A percentile compares a stretch with the other conserved stretches of the same genome.
Conservation (phyloP, 92 coral and sea anemone genomes). For the Epizoanthus rinbou region DNA sequence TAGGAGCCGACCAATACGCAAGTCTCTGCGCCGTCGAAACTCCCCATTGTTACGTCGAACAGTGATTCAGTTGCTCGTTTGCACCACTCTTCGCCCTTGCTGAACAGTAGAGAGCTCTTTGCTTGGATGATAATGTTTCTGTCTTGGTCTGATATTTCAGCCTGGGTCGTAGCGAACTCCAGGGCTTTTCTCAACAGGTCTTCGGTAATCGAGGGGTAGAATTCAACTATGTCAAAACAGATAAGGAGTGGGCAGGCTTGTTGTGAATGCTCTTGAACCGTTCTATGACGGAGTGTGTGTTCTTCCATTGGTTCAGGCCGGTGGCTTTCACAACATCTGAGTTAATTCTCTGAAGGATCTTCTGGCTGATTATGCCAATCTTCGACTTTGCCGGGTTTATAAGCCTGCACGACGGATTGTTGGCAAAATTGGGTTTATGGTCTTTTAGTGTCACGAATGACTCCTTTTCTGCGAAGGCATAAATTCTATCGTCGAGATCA, state of each 20-base stretch:
- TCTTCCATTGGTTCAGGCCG: too few species aligned
- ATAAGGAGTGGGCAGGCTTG: not conserved
- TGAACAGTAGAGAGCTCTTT: not conserved
- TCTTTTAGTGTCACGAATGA: not conserved
- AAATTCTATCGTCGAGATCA: slow-evolving; percentile 28
- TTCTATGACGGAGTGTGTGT: too few species aligned
- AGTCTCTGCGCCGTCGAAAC: too few species aligned
- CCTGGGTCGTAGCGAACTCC: not conserved
- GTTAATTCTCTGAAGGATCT: slow-evolving; percentile 26
- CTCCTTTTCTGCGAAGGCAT: slow-evolving; percentile 20
- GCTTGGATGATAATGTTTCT: not conserved
- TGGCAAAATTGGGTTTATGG: too few species aligned
- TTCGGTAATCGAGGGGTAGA: not conserved
- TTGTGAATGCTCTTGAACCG: not conserved
- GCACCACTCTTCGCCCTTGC: not conserved
- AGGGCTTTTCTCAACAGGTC: not conserved
- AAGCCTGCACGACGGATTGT: not conserved
- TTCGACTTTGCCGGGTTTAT: not conserved
- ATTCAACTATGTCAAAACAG: too few species aligned
- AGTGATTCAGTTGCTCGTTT: not conserved
- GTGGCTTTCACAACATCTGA: too few species aligned
- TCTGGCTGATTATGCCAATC: slow-evolving; percentile 25
- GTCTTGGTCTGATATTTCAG: not conserved
- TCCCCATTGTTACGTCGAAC: too few species aligned
- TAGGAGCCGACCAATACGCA: too few species aligned